Conservation (phyloP, 2,797 vertebrate genomes). For the Pantherophis vulpinus region DNA sequence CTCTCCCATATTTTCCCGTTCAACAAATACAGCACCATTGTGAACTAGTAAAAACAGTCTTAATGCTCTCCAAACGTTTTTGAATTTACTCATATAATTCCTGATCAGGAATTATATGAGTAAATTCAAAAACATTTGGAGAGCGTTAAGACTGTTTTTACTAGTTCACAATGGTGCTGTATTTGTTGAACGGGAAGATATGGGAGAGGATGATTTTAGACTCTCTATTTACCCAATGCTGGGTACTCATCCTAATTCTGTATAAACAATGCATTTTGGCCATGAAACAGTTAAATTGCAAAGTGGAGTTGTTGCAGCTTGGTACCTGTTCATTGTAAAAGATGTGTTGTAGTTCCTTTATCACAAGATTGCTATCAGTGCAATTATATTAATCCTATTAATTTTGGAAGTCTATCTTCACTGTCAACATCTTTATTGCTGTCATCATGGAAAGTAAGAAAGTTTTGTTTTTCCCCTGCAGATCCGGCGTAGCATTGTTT, state of each 20-base stretch:
- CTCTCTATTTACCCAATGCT: neutral
- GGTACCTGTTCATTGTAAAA: neutral
- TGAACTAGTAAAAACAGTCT: neutral
- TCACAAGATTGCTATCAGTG: neutral
- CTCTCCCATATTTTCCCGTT: neutral
- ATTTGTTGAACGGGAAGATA: neutral
- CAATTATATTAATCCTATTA: neutral
- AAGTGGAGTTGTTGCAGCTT: neutral
- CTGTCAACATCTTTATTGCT: neutral
- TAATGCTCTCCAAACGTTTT: neutral
- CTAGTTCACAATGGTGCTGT: neutral
- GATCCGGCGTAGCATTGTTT: neutral
- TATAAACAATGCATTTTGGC: neutral
- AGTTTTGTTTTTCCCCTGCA: neutral
- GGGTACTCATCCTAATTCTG: too few relatives aligned
- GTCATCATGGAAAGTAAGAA: neutral
- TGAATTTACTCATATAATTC: neutral
- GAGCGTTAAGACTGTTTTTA: neutral
- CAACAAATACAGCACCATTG: neutral
- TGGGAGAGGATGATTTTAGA: neutral
- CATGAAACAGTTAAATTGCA: neutral
- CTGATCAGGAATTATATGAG: neutral
- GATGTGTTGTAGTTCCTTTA: neutral
- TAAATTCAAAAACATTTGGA: neutral
- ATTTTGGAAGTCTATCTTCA: neutral